phyloP scores from a whole-genome alignment of 2,797 vertebrate genomes.

The Pangasius larnaudii region DNA sequence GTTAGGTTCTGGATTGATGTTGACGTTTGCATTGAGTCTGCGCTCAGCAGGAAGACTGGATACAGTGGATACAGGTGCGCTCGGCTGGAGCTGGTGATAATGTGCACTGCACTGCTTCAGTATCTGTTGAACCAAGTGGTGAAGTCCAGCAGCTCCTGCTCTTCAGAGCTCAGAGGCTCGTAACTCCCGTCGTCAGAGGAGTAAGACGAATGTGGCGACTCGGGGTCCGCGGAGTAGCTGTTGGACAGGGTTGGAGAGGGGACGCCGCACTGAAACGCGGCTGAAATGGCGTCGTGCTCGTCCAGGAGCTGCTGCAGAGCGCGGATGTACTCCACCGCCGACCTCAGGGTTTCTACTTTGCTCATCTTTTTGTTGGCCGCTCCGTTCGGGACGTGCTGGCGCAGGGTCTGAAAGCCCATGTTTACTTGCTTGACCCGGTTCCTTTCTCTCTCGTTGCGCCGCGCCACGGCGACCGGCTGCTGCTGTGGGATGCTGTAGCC shows the following conservation, averaged over 20 bases:
- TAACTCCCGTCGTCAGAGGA: constrained; percentile 89
- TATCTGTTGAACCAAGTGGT: constrained; percentile 91
- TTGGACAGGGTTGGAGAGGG: constrained; percentile 76
- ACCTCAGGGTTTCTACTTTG: constrained; percentile 95
- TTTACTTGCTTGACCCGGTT: constrained; percentile 96
- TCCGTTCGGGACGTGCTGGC: constrained; percentile 91
- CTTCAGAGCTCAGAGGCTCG: constrained; percentile 89
- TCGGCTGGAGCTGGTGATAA: neutral
- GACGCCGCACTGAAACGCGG: constrained; percentile 82
- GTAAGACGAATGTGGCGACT: constrained; percentile 85
- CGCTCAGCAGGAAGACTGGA: neutral
- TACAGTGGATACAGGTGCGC: neutral
- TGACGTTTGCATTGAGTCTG: neutral
- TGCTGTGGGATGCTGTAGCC: constrained; percentile 77
- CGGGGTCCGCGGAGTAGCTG: constrained; percentile 84
- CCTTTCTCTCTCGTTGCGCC: constrained; percentile 91
- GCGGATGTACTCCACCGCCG: constrained; percentile 94
- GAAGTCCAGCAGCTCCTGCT: constrained; percentile 90
- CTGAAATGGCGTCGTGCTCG: constrained; percentile 85
- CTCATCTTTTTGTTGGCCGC: constrained; percentile 96
- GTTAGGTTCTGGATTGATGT: neutral
- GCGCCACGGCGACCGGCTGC: constrained; percentile 84
- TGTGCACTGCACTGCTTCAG: constrained; percentile 69
- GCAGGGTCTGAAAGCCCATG: constrained; percentile 94
- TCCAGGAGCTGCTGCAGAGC: constrained; percentile 90